phyloP scores from a whole-genome alignment of 1,140 invertebrate genomes.

The Drosophila willistoni region DNA sequence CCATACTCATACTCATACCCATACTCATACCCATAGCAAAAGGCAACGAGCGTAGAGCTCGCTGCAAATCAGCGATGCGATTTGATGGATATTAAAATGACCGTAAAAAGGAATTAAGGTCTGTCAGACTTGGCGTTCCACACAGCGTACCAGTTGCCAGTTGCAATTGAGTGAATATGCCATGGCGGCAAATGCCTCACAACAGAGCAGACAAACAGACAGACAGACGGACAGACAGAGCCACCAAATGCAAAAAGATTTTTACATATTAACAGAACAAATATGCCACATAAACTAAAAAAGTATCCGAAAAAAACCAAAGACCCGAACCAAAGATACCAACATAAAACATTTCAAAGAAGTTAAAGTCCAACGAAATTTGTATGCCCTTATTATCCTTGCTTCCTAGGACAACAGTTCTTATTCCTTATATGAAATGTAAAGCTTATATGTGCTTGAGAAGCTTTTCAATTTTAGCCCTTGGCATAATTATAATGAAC shows the following conservation, averaged over 20 bases:
- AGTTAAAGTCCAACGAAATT: too few species aligned
- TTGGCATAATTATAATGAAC: too few species aligned
- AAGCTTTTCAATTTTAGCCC: too few species aligned
- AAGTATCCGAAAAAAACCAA: slow-evolving; percentile 13
- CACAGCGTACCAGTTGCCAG: slow-evolving; percentile 38
- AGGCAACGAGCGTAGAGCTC: slow-evolving; percentile 72
- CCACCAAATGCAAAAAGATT: slow-evolving; percentile 40
- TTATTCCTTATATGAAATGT: too few species aligned
- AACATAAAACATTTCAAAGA: too few species aligned
- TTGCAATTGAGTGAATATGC: slow-evolving; percentile 75
- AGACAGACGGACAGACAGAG: slow-evolving; percentile 17
- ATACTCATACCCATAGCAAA: slow-evolving; percentile 20
- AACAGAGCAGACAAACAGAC: slow-evolving; percentile 16
- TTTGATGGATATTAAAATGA: slow-evolving; percentile 83
- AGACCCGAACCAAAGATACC: neutral
- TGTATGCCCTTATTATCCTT: too few species aligned
- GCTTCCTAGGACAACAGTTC: too few species aligned
- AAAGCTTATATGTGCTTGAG: too few species aligned
- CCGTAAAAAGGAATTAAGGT: slow-evolving; percentile 83
- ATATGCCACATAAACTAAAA: slow-evolving; percentile 45
- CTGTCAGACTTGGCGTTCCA: slow-evolving; percentile 71
- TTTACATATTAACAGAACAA: slow-evolving; percentile 77
- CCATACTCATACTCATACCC: neutral
- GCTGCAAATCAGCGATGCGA: slow-evolving; percentile 75
- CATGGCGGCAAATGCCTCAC: slow-evolving; percentile 46